phyloP scores from a whole-genome alignment of 2,888 invertebrate species.

The Melikaiella ostensackeni region DNA sequence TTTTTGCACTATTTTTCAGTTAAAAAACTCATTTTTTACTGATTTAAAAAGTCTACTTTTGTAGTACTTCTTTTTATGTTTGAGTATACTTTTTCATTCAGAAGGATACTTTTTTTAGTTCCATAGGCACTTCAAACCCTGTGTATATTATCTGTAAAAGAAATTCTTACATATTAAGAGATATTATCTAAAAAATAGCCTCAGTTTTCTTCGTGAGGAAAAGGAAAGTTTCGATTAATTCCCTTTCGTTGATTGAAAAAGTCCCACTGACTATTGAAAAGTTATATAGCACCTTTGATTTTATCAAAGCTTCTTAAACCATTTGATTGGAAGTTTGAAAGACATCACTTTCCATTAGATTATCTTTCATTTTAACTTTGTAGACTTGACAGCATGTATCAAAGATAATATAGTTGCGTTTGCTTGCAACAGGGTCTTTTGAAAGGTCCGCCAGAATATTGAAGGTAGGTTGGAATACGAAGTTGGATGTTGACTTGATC shows the following conservation, averaged over 20 bases:
- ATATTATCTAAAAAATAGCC: neutral
- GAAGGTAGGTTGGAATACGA: slow-evolving; percentile 18
- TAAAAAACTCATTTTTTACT: too few species aligned
- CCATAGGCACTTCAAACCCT: too few species aligned
- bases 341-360: slow-evolving; percentile 12
- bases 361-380: neutral
- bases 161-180: neutral
- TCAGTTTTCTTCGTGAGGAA: neutral
- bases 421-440: slow-evolving; percentile 14
- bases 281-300: neutral
- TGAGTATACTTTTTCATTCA: too few species aligned
- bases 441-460: slow-evolving; percentile 18
- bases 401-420: slow-evolving; percentile 24
- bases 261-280: neutral
- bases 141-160: too few species aligned
- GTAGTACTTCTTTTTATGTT: too few species aligned
- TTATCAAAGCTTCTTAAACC: neutral
- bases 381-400: slow-evolving; percentile 1
- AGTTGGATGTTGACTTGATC: slow-evolving; percentile 31
- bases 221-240: slow-evolving; percentile 13
- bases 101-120: too few species aligned
- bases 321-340: neutral
- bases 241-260: slow-evolving; percentile 13
- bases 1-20: too few species aligned
- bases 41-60: too few species aligned